phyloP scores from a whole-genome alignment of 2,113 vertebrate genomes.

The Cnemophilus loriae region DNA sequence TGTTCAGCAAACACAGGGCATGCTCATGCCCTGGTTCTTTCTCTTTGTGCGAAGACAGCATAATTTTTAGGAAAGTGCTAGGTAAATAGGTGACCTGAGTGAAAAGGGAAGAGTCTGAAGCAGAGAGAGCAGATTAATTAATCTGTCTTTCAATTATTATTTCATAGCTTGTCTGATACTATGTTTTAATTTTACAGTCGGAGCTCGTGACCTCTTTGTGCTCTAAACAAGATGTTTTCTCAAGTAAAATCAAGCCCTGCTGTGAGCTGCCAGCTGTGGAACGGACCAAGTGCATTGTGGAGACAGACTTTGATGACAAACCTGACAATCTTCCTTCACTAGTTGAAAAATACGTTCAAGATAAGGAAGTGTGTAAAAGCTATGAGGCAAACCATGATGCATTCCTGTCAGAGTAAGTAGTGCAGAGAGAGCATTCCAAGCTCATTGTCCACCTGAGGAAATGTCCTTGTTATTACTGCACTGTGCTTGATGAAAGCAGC shows the following conservation, averaged over 20 bases:
- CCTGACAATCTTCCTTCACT: conserved; percentile 33
- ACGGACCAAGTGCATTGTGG: conserved; percentile 30
- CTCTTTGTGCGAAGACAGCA: neutral
- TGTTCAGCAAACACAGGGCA: neutral
- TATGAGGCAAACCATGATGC: conserved; percentile 23
- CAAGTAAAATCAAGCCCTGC: conserved; percentile 61
- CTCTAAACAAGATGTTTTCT: conserved; percentile 44
- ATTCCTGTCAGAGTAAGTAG: conserved; percentile 69
- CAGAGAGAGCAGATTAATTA: neutral
- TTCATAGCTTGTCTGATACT: neutral
- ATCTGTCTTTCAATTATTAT: neutral
- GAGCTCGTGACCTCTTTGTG: conserved; percentile 17
- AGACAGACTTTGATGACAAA: neutral
- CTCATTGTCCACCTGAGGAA: neutral
- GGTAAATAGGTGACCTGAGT: neutral
- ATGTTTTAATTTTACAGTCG: conserved; percentile 18
- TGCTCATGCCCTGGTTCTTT: neutral
- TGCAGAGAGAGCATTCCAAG: neutral
- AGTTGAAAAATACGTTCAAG: neutral
- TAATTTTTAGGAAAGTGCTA: neutral
- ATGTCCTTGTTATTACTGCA: neutral
- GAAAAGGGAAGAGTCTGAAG: neutral
- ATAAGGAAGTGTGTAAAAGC: conserved; percentile 62
- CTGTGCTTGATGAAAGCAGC: neutral
- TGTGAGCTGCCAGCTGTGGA: conserved; percentile 42